Percentiles rank a stretch among this genome's conserved stretches.
phyloP scores from a whole-genome alignment of 2,113 vertebrate species.

The Marmota flaviventris region DNA sequence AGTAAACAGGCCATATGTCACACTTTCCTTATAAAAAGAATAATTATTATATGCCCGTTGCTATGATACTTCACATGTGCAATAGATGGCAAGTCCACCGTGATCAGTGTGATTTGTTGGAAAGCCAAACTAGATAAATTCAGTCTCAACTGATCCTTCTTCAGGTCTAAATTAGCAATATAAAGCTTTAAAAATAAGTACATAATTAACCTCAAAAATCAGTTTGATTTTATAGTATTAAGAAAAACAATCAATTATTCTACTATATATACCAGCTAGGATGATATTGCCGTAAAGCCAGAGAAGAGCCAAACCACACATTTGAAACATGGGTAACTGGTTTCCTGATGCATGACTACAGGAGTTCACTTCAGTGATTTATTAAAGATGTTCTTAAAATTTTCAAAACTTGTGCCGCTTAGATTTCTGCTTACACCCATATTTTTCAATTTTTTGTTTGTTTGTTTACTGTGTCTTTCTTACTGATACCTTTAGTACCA shows the following conservation, averaged over 20 bases:
- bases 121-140: slow-evolving; percentile 3
- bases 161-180: neutral
- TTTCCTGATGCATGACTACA: neutral
- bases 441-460: neutral
- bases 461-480: neutral
- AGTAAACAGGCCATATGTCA: neutral
- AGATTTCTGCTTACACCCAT: neutral
- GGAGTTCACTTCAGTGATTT: neutral
- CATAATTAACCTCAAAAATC: slow-evolving; percentile 22
- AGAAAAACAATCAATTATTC: neutral
- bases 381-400: neutral
- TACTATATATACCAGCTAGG: neutral
- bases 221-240: neutral
- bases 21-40: neutral
- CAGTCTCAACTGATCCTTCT: no score
- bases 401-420: neutral
- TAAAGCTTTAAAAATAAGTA: slow-evolving; percentile 6
- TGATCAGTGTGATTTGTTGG: neutral
- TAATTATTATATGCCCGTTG: neutral
- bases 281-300: neutral
- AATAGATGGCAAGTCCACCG: neutral
- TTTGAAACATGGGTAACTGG: neutral
- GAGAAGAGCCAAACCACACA: neutral
- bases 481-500: neutral
- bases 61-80: neutral